Evolutionary conservation across 2,797 vertebrate species (phyloP).

Genomic region (Betta splendens): DNA sequence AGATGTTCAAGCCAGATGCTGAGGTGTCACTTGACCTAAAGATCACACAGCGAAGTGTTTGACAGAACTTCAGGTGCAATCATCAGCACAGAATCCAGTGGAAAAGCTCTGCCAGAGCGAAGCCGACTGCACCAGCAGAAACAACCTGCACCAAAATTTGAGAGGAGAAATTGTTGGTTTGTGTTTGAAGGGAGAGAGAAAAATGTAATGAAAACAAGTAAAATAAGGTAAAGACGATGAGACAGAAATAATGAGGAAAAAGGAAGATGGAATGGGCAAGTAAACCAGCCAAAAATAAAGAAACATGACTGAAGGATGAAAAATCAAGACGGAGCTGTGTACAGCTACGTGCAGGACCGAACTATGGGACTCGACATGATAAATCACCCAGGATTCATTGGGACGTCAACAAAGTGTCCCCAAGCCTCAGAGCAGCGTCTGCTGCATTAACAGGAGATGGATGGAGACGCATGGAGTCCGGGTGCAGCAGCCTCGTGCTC

Average conservation of each 20-base stretch:
- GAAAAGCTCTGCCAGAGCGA: too few relatives aligned
- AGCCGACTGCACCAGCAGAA: too few relatives aligned
- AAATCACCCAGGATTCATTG: conserved; percentile 67
- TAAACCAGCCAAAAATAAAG: not conserved
- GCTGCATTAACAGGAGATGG: conserved; percentile 65
- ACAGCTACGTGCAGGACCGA: conserved; percentile 34
- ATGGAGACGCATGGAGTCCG: conserved; percentile 60
- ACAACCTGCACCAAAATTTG: too few relatives aligned
- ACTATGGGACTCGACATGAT: conserved; percentile 50
- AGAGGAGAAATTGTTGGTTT: too few relatives aligned
- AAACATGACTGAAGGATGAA: not conserved
- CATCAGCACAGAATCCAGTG: too few relatives aligned
- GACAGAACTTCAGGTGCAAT: too few relatives aligned
- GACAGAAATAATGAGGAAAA: not conserved
- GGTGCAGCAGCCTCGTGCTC: conserved; percentile 58
- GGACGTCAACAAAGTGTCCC: conserved; percentile 61
- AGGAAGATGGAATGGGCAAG: not conserved
- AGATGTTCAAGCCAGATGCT: too few relatives aligned
- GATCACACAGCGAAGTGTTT: too few relatives aligned
- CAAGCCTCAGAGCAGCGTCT: conserved; percentile 48
- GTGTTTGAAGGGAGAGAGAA: conserved; percentile 16
- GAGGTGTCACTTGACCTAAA: too few relatives aligned
- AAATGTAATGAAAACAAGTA: not conserved
- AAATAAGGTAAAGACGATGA: not conserved
- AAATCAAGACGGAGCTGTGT: conserved; percentile 42